Percentiles rank a stretch among this genome's conserved stretches.
Conservation (phyloP, 2,113 vertebrate species). For the Brachyhypopomus gauderio region DNA sequence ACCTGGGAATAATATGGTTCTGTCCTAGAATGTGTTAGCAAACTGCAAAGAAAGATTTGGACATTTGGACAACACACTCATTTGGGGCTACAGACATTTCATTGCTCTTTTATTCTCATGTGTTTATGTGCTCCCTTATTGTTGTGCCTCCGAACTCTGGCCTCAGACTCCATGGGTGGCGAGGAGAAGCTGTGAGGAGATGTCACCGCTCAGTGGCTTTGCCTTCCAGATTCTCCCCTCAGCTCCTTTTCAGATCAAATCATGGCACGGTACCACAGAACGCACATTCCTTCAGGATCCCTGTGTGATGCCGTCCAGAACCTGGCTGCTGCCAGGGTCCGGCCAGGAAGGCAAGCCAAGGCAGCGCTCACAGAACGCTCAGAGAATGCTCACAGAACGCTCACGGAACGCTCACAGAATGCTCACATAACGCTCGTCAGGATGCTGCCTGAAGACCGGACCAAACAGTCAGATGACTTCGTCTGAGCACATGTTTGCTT, state of each 20-base stretch:
- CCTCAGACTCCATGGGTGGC: conserved; percentile 21
- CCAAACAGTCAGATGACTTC: background rate
- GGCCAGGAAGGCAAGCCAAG: conserved; percentile 39
- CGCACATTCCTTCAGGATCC: conserved; percentile 64
- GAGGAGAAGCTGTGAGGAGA: conserved; percentile 52
- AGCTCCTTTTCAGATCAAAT: conserved; percentile 77
- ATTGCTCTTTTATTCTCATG: background rate
- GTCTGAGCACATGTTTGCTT: no score
- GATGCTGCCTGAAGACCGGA: background rate
- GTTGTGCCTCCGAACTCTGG: no score
- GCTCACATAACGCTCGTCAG: no score
- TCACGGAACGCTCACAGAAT: conserved; percentile 2
- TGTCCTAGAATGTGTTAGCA: conserved; percentile 47
- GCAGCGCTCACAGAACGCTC: conserved; percentile 30
- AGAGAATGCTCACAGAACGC: background rate
- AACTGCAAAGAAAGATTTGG: conserved; percentile 34
- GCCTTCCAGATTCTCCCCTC: conserved; percentile 69
- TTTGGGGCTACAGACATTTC: background rate
- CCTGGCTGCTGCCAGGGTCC: conserved; percentile 41
- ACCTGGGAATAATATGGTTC: conserved; percentile 49
- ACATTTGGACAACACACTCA: conserved; percentile 34
- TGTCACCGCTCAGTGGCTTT: conserved; percentile 67
- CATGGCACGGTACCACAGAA: conserved; percentile 68
- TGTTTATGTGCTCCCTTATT: conserved; percentile 11
- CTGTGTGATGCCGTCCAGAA: conserved; percentile 28